Evolutionary conservation across 2,113 vertebrate genomes (phyloP), one percentile per base, ranked within the genome.

Genomic region (Cynocephalus volans): DNA sequence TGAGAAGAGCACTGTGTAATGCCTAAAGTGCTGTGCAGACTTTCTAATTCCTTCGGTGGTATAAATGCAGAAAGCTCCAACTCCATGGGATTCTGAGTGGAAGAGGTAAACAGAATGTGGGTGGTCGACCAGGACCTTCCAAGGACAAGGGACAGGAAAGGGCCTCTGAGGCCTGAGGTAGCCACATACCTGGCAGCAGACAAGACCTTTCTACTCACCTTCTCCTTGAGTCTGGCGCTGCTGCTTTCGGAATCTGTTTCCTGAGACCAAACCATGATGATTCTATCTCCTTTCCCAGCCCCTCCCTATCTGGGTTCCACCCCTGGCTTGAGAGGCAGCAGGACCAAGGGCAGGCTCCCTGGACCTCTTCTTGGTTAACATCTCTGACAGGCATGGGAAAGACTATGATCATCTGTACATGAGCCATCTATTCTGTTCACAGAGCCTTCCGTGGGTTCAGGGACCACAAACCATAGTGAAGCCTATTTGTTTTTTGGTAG

Each of bases 401-500:
- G 50, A 33, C 41, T 72, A 6, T 60, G 67, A 26, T 56, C 12
- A 52, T 54, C 36, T 77, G 33, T 73, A 31, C 8, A 10, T 7
- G 45, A 50, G 75, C 36, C 18, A 41, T 36, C 17, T 54, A 41
- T 64, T 88, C 62, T 73, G 18, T 23, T 67, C 95, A 80, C 64
- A 60, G 13, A 90, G 18, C 15, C 26, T 48, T 56, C 87, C 69
- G 56, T 67, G 83, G 67, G 33, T 69, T 89, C 15, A 65, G 60
- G 62, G 12, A 52, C 72, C 48, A 24, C 56, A 81, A 88, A 72
- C 33, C 15, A 52, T 4, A 60, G 8, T 14, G 2, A 58, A 84
- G 56, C 26, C 56, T 54, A 64, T 95, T 91, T 89, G 31, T 21
- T n/a, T 89, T 96, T 67, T 81, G 65, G 88, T 62, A 85, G 65